Evolutionary conservation across 2,113 vertebrate genomes (phyloP).

Genomic region (Barbus barbus): DNA sequence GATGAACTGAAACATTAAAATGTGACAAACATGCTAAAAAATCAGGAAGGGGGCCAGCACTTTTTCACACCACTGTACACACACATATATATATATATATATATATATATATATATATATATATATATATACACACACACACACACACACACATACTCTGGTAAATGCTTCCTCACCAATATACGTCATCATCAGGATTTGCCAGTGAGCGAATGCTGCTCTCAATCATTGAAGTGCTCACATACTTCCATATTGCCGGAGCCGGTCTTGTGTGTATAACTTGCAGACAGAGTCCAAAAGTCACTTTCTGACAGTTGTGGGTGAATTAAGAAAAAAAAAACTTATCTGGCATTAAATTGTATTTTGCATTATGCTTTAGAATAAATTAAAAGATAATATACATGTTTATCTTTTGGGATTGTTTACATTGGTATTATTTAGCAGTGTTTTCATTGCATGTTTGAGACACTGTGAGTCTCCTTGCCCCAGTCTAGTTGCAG

Average conservation of each 20-base stretch:
- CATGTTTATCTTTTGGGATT: not conserved
- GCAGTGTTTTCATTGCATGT: not conserved
- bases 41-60: too few relatives aligned
- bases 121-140: conserved; percentile 24
- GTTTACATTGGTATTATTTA: not conserved
- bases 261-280: not conserved
- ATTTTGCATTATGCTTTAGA: not conserved
- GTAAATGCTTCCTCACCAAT: conserved; percentile 18
- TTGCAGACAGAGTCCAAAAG: not conserved
- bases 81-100: too few relatives aligned
- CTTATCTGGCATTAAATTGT: not conserved
- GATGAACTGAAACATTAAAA: too few relatives aligned
- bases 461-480: not conserved
- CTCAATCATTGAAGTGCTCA: not conserved
- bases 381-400: not conserved
- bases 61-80: too few relatives aligned
- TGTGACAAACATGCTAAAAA: too few relatives aligned
- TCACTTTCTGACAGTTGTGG: not conserved
- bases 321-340: not conserved
- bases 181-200: conserved; percentile 19
- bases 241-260: not conserved
- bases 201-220: not conserved
- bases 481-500: not conserved
- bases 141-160: conserved; percentile 41
- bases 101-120: too few relatives aligned